Conservation (phyloP, 2,797 vertebrate species). For the Petrocephalus schoutedeni region DNA sequence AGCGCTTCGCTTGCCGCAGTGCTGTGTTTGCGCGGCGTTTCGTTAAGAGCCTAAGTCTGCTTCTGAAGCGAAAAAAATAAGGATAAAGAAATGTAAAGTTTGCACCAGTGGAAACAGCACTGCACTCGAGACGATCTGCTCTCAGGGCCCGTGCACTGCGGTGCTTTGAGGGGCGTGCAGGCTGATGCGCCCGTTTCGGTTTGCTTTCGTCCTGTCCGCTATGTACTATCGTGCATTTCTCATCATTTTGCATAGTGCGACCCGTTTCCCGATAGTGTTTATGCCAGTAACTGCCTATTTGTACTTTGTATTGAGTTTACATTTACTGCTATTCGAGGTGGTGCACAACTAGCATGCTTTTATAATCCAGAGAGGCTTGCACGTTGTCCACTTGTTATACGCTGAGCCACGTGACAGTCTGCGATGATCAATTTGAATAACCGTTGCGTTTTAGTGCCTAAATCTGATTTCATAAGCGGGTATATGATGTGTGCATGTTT, state of each 20-base stretch:
- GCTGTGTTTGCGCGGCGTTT: background rate
- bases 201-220: background rate
- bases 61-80: constrained; percentile 2
- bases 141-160: background rate
- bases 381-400: background rate
- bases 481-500: background rate
- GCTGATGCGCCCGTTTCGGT: background rate
- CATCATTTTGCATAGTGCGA: background rate
- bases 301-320: background rate
- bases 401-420: background rate
- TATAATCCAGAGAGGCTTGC: background rate
- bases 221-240: background rate
- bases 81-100: background rate
- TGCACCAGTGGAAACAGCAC: background rate
- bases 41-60: background rate
- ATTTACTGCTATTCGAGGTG: background rate
- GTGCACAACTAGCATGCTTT: background rate
- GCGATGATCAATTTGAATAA: background rate
- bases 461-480: background rate
- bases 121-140: background rate
- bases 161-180: background rate
- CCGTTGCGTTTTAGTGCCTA: background rate
- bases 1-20: constrained; percentile 19
- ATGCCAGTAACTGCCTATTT: background rate
- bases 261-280: background rate